Percentiles rank a stretch among this genome's conserved stretches.
Evolutionary conservation across 2,888 invertebrate genomes (phyloP).

Genomic region (Drosophila vallismaia): DNA sequence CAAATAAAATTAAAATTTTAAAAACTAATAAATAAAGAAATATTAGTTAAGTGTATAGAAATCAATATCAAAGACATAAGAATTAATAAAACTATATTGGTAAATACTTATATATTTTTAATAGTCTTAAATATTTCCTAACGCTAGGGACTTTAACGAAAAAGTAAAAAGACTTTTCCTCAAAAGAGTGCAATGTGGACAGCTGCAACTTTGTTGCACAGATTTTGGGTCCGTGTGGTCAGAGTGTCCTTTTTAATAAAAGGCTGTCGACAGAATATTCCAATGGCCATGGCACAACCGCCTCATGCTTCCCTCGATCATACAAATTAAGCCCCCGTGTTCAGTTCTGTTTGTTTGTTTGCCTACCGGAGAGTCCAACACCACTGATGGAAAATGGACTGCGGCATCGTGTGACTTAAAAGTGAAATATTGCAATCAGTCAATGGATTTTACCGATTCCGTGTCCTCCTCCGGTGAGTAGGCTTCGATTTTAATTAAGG

Average conservation of each 20-base stretch:
- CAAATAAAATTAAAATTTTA: neutral
- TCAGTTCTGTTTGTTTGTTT: constrained; percentile 41
- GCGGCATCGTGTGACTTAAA: constrained; percentile 65
- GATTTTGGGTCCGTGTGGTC: constrained; percentile 49
- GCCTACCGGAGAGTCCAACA: constrained; percentile 23
- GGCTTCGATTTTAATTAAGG: constrained; percentile 80
- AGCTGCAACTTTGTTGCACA: constrained; percentile 70
- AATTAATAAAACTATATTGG: no score
- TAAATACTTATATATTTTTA: neutral
- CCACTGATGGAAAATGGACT: constrained; percentile 15
- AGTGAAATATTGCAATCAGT: constrained; percentile 78
- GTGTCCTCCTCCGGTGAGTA: constrained; percentile 41
- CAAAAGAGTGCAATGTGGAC: neutral
- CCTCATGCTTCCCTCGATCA: constrained; percentile 52
- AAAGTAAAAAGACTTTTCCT: neutral
- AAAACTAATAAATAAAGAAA: no score
- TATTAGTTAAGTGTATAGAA: no score
- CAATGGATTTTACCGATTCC: constrained; percentile 67
- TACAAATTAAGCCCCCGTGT: constrained; percentile 75
- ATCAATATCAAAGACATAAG: no score
- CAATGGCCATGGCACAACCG: constrained; percentile 16
- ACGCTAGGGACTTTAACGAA: neutral
- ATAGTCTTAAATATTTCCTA: neutral
- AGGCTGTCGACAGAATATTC: constrained; percentile 49
- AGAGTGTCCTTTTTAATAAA: constrained; percentile 71